phyloP scores from a whole-genome alignment of 2,797 vertebrate species.

The Channallabes apus region DNA sequence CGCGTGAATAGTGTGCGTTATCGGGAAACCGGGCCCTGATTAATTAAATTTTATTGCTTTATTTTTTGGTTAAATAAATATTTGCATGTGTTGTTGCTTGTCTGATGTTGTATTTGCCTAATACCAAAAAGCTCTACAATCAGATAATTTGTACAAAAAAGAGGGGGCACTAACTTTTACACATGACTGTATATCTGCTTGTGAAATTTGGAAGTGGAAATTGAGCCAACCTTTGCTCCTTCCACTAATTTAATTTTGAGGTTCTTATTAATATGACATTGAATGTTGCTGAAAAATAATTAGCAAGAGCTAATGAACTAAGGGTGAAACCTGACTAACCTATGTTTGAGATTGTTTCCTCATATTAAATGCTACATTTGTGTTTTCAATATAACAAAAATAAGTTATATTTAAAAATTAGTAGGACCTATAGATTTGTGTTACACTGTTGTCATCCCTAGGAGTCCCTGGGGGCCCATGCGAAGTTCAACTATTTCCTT shows the following conservation, averaged over 20 bases:
- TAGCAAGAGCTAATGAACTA: background rate
- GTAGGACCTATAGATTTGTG: background rate
- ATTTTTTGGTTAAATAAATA: too few species aligned
- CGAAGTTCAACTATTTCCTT: too few species aligned
- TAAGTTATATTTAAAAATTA: background rate
- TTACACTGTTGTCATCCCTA: background rate
- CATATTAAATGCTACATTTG: background rate
- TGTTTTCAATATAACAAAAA: background rate
- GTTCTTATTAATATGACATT: background rate
- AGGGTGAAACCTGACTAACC: background rate
- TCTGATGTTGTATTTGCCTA: too few species aligned
- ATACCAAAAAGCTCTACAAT: too few species aligned
- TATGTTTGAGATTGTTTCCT: background rate
- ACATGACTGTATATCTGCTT: background rate
- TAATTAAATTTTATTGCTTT: too few species aligned
- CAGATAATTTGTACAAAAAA: too few species aligned
- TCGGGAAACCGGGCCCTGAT: too few species aligned
- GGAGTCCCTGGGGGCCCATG: too few species aligned
- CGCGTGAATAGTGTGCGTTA: too few species aligned
- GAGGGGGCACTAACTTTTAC: too few species aligned
- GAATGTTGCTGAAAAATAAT: background rate
- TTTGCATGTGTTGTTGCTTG: too few species aligned
- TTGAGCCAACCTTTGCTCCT: background rate
- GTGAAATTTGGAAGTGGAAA: background rate
- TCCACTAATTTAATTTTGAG: background rate